These are phyloP conservation scores for Sapayoa aenigma DNA, from an alignment of 2,113 vertebrate genomes.

Conservation along the genomic window DNA sequence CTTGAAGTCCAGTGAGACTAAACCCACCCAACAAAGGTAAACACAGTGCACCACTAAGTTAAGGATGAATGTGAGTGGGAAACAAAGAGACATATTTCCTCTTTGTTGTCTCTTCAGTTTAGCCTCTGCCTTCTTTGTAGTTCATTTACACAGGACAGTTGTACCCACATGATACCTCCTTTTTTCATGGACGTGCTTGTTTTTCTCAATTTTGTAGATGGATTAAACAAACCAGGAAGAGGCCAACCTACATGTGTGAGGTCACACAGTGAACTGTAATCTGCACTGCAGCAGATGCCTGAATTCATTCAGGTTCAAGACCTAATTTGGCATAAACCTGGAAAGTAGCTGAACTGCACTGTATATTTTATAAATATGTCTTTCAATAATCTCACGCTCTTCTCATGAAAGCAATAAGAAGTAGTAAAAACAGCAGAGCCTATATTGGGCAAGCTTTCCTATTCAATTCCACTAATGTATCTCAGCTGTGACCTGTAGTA, in stretches of 20 bases:
- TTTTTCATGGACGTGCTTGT: neutral
- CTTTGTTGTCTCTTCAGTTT: conserved; percentile 7
- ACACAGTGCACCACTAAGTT: neutral
- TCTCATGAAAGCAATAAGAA: conserved; percentile 17
- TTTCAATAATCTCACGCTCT: conserved; percentile 5
- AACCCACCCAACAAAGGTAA: conserved; percentile 7
- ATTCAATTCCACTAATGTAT: neutral
- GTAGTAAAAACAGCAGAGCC: neutral
- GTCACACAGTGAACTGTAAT: conserved; percentile 27
- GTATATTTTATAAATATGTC: neutral
- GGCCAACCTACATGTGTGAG: neutral
- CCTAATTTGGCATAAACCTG: conserved; percentile 11
- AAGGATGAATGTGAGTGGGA: conserved; percentile 15
- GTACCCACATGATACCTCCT: neutral
- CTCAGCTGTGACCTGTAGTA: neutral
- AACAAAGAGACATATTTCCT: conserved; percentile 14
- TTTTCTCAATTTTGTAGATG: conserved; percentile 13
- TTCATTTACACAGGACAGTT: conserved; percentile 6
- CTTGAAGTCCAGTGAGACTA: conserved; percentile 26
- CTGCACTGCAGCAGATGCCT: neutral
- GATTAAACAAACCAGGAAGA: conserved; percentile 23
- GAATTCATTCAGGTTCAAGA: neutral
- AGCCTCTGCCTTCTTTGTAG: neutral
- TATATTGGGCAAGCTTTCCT: neutral
- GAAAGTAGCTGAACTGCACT: neutral